Percentiles rank a stretch among this genome's conserved stretches.
Conservation (phyloP, 35 echinoderm and acorn worm species). For the Lytechinus variegatus region DNA sequence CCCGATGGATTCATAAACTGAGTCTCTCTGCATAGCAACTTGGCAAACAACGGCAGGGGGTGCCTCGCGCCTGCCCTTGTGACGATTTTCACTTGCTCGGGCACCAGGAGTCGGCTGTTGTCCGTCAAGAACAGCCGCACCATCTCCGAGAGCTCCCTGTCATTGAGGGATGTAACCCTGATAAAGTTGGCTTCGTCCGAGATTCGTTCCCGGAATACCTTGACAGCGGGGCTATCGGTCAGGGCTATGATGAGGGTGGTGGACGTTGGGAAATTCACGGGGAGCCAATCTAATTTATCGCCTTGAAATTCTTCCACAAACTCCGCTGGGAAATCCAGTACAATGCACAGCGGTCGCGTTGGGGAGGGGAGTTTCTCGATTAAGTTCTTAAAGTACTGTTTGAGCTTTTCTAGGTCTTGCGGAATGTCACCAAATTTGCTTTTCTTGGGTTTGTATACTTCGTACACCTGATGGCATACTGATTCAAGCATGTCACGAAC, state of each 20-base stretch:
- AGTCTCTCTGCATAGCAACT: slow-evolving; percentile 86
- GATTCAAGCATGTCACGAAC: slow-evolving; percentile 80
- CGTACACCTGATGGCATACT: slow-evolving; percentile 80
- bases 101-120: slow-evolving; percentile 73
- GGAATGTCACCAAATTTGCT: slow-evolving; percentile 65
- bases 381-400: slow-evolving; percentile 73
- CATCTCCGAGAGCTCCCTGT: slow-evolving; percentile 87
- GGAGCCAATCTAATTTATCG: slow-evolving; percentile 89
- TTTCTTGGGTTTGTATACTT: slow-evolving; percentile 84
- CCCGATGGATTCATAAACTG: slow-evolving; percentile 93
- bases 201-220: slow-evolving; percentile 83
- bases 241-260: slow-evolving; percentile 83
- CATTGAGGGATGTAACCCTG: slow-evolving; percentile 85
- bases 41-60: slow-evolving; percentile 87
- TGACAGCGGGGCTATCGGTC: slow-evolving; percentile 71
- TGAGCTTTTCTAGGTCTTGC: slow-evolving; percentile 72
- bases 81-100: slow-evolving; percentile 95
- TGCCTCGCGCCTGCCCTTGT: slow-evolving; percentile 85
- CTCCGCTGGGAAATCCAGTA: slow-evolving; percentile 73
- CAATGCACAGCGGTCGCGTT: slow-evolving; percentile 75
- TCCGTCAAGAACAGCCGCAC: slow-evolving; percentile 78
- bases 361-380: slow-evolving; percentile 73
- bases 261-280: slow-evolving; percentile 61
- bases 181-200: slow-evolving; percentile 76
- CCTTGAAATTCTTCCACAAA: slow-evolving; percentile 65